phyloP scores from a whole-genome alignment of 2,888 invertebrate genomes.

The Drosophila colorata region DNA sequence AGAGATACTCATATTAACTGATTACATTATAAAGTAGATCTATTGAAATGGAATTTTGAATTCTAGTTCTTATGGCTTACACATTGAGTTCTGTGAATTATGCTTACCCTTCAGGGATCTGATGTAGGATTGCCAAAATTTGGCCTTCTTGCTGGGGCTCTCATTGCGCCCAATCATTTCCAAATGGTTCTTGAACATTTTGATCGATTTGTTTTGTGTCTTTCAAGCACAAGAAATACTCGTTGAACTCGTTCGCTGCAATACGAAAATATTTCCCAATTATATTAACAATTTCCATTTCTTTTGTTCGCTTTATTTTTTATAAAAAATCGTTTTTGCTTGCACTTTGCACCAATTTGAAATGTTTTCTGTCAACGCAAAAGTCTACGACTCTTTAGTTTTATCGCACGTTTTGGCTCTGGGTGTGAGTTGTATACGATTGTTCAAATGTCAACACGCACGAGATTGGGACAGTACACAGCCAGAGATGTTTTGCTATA shows the following conservation, averaged over 20 bases:
- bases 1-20: not conserved
- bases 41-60: not conserved
- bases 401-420: conserved; percentile 53
- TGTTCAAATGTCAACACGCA: conserved; percentile 71
- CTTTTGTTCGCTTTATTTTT: not conserved
- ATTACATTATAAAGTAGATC: not conserved
- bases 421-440: conserved; percentile 26
- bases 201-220: conserved; percentile 87
- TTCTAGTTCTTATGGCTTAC: no score
- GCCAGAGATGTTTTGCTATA: conserved; percentile 29
- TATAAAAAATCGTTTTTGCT: conserved; percentile 6
- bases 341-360: conserved; percentile 51
- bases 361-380: conserved; percentile 51
- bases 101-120: conserved; percentile 94
- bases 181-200: conserved; percentile 96
- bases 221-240: conserved; percentile 81
- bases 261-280: conserved; percentile 46
- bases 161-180: conserved; percentile 97
- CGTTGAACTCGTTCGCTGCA: conserved; percentile 91
- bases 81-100: not conserved
- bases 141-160: conserved; percentile 95
- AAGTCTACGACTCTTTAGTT: conserved; percentile 22
- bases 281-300: conserved; percentile 20
- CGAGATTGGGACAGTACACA: conserved; percentile 44
- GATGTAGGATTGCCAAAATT: conserved; percentile 97